phyloP scores from a whole-genome alignment of 2,797 vertebrate genomes.

The Clamator glandarius region DNA sequence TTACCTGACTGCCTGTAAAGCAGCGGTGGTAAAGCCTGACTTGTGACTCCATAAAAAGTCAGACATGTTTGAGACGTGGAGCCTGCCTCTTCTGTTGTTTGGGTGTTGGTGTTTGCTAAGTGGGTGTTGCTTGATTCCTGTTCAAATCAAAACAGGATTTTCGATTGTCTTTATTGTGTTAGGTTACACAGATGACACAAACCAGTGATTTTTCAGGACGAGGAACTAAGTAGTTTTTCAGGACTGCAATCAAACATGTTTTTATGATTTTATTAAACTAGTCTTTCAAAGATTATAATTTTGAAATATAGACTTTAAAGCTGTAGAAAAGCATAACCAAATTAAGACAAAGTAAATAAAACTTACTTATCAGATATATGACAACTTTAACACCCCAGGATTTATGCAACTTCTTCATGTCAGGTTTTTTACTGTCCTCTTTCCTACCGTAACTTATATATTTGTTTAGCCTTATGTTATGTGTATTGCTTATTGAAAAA shows the following conservation, averaged over 20 bases:
- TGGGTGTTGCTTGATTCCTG: not conserved
- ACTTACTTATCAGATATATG: not conserved
- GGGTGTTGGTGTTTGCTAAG: not conserved
- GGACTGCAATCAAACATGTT: not conserved
- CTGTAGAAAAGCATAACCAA: not conserved
- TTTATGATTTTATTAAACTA: not conserved
- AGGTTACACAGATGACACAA: not conserved
- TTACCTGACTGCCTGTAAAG: not conserved
- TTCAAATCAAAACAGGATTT: slow-evolving; percentile 17
- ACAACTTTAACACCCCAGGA: not conserved
- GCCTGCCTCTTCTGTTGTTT: not conserved
- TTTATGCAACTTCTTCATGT: rapidly evolving
- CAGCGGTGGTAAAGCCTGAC: not conserved
- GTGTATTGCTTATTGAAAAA: not conserved
- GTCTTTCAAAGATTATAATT: not conserved
- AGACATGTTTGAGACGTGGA: not conserved
- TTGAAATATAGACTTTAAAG: not conserved
- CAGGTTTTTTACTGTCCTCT: not conserved
- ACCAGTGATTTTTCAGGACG: not conserved
- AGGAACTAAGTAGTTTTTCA: not conserved
- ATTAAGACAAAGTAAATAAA: not conserved
- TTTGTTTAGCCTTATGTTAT: not conserved
- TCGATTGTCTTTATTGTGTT: not conserved
- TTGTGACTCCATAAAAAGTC: not conserved
- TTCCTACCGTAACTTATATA: not conserved